These are phyloP conservation scores for Cherax quadricarinatus DNA, from an alignment of 1,140 invertebrate genomes.

Conservation along the genomic window DNA sequence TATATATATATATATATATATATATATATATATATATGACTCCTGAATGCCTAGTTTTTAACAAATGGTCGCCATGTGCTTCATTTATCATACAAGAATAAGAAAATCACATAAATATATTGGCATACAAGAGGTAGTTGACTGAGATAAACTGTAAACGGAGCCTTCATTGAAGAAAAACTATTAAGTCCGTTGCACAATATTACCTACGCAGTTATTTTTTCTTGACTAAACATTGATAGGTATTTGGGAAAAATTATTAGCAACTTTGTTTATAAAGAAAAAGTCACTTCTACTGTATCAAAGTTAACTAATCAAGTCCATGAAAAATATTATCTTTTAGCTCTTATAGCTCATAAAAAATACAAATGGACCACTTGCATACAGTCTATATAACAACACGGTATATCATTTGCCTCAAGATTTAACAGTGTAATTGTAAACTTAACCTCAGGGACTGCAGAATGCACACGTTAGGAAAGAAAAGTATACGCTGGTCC, in stretches of 20 bases:
- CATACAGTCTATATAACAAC: background rate
- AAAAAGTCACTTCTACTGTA: background rate
- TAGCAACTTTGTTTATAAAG: background rate
- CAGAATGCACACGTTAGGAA: too few relatives aligned
- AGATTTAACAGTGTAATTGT: too few relatives aligned
- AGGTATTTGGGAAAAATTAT: background rate
- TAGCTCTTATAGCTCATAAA: background rate
- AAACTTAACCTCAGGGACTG: too few relatives aligned
- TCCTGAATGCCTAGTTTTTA: slow-evolving; percentile 28
- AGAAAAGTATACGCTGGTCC: background rate
- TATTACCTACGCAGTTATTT: too few relatives aligned
- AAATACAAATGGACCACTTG: slow-evolving; percentile 1
- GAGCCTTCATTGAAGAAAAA: background rate
- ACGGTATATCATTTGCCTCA: too few relatives aligned
- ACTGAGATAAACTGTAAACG: slow-evolving; percentile 22
- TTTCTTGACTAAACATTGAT: background rate
- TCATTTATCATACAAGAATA: slow-evolving; percentile 1
- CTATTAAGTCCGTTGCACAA: background rate
- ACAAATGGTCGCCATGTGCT: slow-evolving; percentile 1
- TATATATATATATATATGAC: background rate
- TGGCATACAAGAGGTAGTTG: slow-evolving; percentile 29
- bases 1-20: background rate
- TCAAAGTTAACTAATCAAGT: background rate
- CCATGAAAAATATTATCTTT: background rate
- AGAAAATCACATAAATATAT: slow-evolving; percentile 25